These are phyloP conservation scores for Megalopta genalis DNA, from an alignment of 1,140 invertebrate species.

Conservation along the genomic window DNA sequence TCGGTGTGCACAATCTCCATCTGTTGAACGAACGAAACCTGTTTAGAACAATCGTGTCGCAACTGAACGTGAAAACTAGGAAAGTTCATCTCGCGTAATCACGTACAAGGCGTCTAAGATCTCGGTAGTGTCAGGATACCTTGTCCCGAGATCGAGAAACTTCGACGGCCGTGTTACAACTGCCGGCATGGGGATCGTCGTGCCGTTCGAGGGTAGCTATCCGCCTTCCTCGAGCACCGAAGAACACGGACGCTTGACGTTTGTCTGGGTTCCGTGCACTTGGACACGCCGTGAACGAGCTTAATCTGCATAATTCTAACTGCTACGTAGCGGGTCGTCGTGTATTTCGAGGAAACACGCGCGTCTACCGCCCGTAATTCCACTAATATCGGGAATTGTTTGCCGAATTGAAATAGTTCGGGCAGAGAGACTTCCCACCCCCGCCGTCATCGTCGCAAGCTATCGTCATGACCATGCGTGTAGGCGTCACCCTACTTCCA, in stretches of 20 bases:
- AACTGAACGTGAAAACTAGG: not conserved
- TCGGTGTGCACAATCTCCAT: too few species aligned
- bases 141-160: not conserved
- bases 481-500: constrained; percentile 9
- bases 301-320: constrained; percentile 64
- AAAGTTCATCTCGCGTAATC: not conserved
- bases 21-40: too few species aligned
- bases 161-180: not conserved
- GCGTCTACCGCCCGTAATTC: constrained; percentile 49
- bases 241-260: constrained; percentile 29
- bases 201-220: not conserved
- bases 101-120: not conserved
- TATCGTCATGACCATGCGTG: constrained; percentile 35
- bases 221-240: not conserved
- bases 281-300: constrained; percentile 45
- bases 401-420: constrained; percentile 62
- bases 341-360: constrained; percentile 41
- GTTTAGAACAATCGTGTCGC: too few species aligned
- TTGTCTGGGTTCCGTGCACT: constrained; percentile 32
- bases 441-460: not conserved
- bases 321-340: constrained; percentile 6
- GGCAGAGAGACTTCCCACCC: constrained; percentile 11
- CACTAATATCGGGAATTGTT: constrained; percentile 62
- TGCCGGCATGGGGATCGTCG: not conserved
- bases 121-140: not conserved